Base-by-base conservation (phyloP, 2,113 vertebrate species). In the Actenoides hombroni region DNA sequence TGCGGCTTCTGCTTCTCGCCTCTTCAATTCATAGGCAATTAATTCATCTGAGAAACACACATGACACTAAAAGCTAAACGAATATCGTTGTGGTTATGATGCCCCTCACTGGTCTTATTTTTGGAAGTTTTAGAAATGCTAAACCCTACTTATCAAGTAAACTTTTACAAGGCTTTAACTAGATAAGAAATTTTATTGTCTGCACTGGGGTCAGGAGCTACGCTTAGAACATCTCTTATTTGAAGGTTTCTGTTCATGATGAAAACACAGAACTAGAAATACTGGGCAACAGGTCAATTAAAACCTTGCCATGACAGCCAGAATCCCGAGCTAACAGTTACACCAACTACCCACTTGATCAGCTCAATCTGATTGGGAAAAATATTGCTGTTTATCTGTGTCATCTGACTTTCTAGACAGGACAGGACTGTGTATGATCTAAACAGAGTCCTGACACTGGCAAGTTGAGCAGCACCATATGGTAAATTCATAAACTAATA, bases 1-100 rank as follows among this genome's bases (percentile, higher is more conserved):
- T 96, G 98, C 98, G 81, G 98, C 98, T 97, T 99, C 99, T 8
- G 99, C 99, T 63, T 99, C 99, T 97, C 97, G 98, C 73, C 98
- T 97, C 89, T 98, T 99, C 81, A 98, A 78, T 35, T 99, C 99
- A 54, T 99, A 99, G 10, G 98, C 98, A 56, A 99, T 98, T 88
- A 99, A 97, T 95, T 99, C 99, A 98, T 99, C 99, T 99, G 97
- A 80, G 89, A 86, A 97, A 82, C 31, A 95, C 1, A 81, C 11
- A 73, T 23, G 29, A 85, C 28, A 63, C 23, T 63, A 87, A 46
- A 73, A 89, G 44, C 73, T 74, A 93, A 80, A 91, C 13, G 17
- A 96, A 88, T 19, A 49, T 64, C 28, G 31, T 37, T 3, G 6
- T 33, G 10, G 7, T 46, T 80, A 70, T 6, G 28, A 44, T 37